These are phyloP conservation scores for Penelope pileata DNA, from an alignment of 2,113 vertebrate species.

Conservation along the genomic window DNA sequence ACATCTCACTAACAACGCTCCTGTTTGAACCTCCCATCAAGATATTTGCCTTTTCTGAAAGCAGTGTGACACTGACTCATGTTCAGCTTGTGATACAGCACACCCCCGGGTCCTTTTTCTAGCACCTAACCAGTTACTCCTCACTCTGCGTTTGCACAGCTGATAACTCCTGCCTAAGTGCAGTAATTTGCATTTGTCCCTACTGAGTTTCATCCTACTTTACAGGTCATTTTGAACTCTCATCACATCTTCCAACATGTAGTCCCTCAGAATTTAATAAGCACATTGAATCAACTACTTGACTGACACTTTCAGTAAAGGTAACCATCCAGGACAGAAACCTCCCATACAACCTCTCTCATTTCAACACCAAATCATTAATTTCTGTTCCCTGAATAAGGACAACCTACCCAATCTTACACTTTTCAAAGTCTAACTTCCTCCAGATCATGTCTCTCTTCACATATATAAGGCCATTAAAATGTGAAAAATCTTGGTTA, in stretches of 20 bases:
- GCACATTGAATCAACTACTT: slow-evolving; percentile 3
- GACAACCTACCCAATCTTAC: background rate
- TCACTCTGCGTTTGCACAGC: slow-evolving; percentile 3
- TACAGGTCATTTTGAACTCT: slow-evolving; percentile 12
- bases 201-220: background rate
- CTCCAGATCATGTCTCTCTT: background rate
- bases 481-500: background rate
- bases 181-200: background rate
- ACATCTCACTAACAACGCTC: background rate
- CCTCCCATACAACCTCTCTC: background rate
- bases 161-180: background rate
- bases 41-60: slow-evolving; percentile 39
- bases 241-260: background rate
- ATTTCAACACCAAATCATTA: background rate
- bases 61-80: slow-evolving; percentile 63
- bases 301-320: slow-evolving; percentile 14
- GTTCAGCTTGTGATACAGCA: slow-evolving; percentile 61
- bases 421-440: background rate
- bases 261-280: slow-evolving; percentile 19
- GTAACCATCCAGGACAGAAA: background rate
- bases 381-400: background rate
- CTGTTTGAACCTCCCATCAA: slow-evolving; percentile 7
- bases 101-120: slow-evolving; percentile 61
- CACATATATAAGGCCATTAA: background rate
- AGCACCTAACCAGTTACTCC: slow-evolving; percentile 20